These are phyloP conservation scores for Luidia sarsii DNA, from an alignment of 53 echinoderm and acorn worm species.

Conservation along the genomic window DNA sequence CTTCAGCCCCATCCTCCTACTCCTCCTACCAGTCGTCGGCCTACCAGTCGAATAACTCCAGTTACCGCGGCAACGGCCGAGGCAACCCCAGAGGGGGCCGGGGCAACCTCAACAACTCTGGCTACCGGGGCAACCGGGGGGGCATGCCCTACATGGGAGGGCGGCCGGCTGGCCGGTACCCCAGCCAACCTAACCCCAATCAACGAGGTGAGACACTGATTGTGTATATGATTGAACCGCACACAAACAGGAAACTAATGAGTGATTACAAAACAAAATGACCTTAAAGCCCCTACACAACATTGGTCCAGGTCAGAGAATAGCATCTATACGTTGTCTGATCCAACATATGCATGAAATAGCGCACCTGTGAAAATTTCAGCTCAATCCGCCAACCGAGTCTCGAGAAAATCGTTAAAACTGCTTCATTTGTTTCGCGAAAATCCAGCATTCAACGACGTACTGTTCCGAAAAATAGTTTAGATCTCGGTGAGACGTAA, in stretches of 20 bases:
- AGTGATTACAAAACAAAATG: too few relatives aligned
- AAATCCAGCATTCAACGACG: too few relatives aligned
- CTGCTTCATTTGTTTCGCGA: too few relatives aligned
- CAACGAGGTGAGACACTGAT: slow-evolving; percentile 51
- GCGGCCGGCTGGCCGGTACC: slow-evolving; percentile 1
- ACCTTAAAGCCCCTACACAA: too few relatives aligned
- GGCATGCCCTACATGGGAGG: slow-evolving; percentile 66
- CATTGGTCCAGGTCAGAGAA: too few relatives aligned
- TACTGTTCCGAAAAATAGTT: too few relatives aligned
- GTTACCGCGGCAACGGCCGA: slow-evolving; percentile 52
- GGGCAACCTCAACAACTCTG: slow-evolving; percentile 47
- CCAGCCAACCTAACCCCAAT: slow-evolving; percentile 33
- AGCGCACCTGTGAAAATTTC: too few relatives aligned
- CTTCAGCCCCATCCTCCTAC: slow-evolving; percentile 43
- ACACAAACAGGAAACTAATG: neutral
- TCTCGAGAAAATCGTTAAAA: too few relatives aligned
- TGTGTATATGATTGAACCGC: neutral
- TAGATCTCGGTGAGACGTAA: too few relatives aligned
- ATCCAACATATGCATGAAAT: too few relatives aligned
- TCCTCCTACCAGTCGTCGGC: slow-evolving; percentile 45
- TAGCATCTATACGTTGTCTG: too few relatives aligned
- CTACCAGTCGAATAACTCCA: slow-evolving; percentile 29
- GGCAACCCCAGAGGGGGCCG: slow-evolving; percentile 55
- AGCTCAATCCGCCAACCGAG: too few relatives aligned
- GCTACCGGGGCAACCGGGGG: slow-evolving; percentile 45